Conservation (phyloP, 2,797 vertebrate species). For the Eleutherodactylus coqui region DNA sequence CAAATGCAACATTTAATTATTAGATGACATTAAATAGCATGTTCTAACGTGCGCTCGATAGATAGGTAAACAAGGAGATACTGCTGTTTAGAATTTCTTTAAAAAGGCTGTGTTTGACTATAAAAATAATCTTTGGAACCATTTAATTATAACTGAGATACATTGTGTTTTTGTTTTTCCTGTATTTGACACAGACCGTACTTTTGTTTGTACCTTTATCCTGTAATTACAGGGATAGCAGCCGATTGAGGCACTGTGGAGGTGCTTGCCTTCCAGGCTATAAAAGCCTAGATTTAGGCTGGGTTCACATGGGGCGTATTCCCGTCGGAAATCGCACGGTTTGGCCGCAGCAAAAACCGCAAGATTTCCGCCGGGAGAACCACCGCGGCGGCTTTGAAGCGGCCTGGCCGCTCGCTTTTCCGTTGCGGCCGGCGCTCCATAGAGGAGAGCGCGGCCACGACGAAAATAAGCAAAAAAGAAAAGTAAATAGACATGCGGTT, state of each 20-base stretch:
- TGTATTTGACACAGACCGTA: no score
- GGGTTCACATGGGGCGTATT: no score
- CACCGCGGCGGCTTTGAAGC: no score
- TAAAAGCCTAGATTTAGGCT: neutral
- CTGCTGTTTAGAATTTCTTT: neutral
- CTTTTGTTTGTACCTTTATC: slow-evolving; percentile 5
- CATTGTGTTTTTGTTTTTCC: neutral
- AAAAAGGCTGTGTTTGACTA: neutral
- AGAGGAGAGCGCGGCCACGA: no score
- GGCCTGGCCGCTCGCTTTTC: no score
- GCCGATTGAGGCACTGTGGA: neutral
- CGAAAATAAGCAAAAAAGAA: no score
- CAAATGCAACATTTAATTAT: neutral
- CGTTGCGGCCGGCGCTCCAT: no score
- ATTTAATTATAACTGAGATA: neutral
- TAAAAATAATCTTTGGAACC: neutral
- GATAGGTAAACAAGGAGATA: neutral
- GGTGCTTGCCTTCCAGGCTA: neutral
- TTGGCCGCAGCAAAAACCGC: no score
- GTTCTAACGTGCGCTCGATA: neutral
- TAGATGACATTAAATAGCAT: neutral
- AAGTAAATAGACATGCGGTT: no score
- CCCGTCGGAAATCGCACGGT: no score
- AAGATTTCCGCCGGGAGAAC: no score
- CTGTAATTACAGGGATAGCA: neutral